Base-by-base conservation (phyloP, 2,888 invertebrate species). In the Gerris lacustris region DNA sequence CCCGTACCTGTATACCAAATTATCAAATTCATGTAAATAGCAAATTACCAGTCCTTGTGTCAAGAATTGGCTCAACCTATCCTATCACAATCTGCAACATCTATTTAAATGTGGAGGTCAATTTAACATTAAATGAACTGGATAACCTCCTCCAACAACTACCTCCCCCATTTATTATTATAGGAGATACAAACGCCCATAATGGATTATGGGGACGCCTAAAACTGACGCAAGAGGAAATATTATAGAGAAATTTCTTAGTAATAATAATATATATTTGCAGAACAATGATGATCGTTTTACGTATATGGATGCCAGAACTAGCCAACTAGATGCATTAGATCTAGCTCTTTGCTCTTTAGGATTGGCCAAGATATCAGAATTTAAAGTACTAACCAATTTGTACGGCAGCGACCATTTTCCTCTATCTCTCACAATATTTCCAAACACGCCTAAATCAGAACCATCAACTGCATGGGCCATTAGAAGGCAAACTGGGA, bases 211-310 rank as follows among this genome's bases (percentile, higher is more conserved):
- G 68, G 68, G 68, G 68, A 45, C 68, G 11, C 6, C 47, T 6
- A 45, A 47, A 68, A 68, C 47, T 6, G 68, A 68, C 18, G n/a
- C 15, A n/a, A 44, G 68, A 68, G 68, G 68, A 7, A 68, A 17
- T 6, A 5, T 47, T 15, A 68, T 68, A 6, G 55, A 68, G 17
- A 45, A n/a, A 6, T 11, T 47, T 9, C n/a, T 68, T 6, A 47
- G 45, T 44, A 17, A 55, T 11, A 15, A 55, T 11, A 9, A 55
- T 55, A 11, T 55, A 55, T 55, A 11, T 55, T 11, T 55, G 9
- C 5, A 55, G 11, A 55, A 55, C 15, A 55, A 55, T 55, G 55
- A 55, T 15, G 15, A 9, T 11, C 55, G 15, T 11, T 11, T 9
- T 15, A 55, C 55, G 15, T 55, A 55, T 55, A 11, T 55, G 15